These are phyloP conservation scores for Heliconius congener DNA, from an alignment of 1,140 invertebrate genomes.

Conservation along the genomic window DNA sequence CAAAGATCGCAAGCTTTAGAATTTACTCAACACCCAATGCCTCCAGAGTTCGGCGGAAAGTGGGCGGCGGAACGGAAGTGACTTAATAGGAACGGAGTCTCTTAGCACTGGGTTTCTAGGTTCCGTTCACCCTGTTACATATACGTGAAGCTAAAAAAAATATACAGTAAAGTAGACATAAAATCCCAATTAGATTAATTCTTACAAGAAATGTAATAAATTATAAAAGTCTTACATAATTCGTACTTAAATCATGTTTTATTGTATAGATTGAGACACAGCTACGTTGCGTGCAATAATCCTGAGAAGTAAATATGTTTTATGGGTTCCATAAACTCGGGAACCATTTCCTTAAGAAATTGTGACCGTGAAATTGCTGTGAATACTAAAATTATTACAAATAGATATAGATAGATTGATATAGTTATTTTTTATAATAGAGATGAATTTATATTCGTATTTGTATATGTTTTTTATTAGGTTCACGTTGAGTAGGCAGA, in stretches of 20 bases:
- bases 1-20: no score
- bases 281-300: neutral
- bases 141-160: neutral
- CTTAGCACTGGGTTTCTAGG: neutral
- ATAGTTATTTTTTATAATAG: no score
- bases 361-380: neutral
- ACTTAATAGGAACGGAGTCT: neutral
- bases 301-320: conserved; percentile 7
- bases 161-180: neutral
- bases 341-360: conserved; percentile 1
- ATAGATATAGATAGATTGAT: no score
- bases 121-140: no score
- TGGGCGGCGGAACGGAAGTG: no score
- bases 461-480: no score
- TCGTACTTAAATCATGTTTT: neutral
- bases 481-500: no score
- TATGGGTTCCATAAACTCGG: neutral
- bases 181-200: neutral
- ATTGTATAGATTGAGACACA: neutral
- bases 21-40: no score
- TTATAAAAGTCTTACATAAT: neutral
- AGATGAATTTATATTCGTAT: no score
- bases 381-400: neutral
- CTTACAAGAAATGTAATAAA: neutral
- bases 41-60: no score